These are phyloP conservation scores for Diplosoma virens DNA, from an alignment of 23 tunicate species.

Conservation along the genomic window DNA sequence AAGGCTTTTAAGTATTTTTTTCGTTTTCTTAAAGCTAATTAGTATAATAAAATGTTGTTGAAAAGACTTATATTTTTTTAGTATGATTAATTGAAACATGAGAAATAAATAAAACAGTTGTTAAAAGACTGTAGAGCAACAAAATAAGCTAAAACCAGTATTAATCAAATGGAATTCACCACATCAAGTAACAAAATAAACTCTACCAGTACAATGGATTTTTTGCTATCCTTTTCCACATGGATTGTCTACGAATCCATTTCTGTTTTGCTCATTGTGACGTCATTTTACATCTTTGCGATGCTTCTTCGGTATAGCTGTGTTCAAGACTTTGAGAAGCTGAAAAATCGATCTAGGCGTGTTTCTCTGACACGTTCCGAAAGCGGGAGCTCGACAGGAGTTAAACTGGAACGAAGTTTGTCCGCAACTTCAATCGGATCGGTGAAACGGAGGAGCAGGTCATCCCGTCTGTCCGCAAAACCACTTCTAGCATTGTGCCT, in stretches of 20 bases:
- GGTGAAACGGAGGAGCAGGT: not conserved
- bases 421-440: not conserved
- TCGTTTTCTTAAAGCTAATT: no score
- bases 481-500: not conserved
- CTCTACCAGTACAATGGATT: no score
- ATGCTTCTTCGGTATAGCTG: not conserved
- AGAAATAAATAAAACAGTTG: no score
- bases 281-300: not conserved
- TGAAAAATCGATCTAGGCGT: not conserved
- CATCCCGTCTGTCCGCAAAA: not conserved
- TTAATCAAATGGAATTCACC: no score
- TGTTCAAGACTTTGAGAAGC: not conserved
- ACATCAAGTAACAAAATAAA: no score
- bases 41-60: no score
- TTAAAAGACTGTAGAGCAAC: no score
- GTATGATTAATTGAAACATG: no score
- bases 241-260: not conserved
- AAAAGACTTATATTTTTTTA: no score
- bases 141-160: no score
- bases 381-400: not conserved
- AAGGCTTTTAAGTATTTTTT: no score
- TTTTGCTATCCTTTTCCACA: not conserved
- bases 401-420: not conserved
- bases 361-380: not conserved
- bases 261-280: not conserved